Percentiles rank a stretch among this genome's conserved stretches.
Conservation (phyloP, 2,888 invertebrate species). For the Platycnemis pennipes region DNA sequence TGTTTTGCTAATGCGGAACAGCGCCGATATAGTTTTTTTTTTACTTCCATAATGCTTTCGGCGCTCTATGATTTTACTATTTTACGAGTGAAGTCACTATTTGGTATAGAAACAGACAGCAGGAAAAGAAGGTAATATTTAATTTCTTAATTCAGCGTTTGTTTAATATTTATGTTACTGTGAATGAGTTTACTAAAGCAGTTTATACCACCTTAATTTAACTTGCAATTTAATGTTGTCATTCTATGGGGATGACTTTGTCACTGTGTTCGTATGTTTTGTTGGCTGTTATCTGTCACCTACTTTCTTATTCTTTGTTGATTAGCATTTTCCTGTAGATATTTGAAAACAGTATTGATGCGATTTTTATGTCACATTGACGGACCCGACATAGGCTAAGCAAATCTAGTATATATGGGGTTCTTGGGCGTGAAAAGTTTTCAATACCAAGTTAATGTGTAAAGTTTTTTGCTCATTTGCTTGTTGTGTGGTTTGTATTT, state of each 20-base stretch:
- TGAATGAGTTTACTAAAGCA: not conserved
- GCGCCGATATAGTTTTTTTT: not conserved
- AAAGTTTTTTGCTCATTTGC: too few relatives aligned
- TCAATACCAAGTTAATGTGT: too few relatives aligned
- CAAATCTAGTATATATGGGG: too few relatives aligned
- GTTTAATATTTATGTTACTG: not conserved
- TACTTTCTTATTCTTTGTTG: too few relatives aligned
- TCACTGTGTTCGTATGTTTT: not conserved
- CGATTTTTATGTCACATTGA: too few relatives aligned
- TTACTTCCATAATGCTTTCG: not conserved
- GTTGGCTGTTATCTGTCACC: not conserved
- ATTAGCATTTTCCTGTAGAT: too few relatives aligned
- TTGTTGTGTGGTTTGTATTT: too few relatives aligned
- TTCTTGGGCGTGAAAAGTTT: too few relatives aligned
- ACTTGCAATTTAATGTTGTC: not conserved
- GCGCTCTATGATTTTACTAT: not conserved
- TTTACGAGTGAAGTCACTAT: conserved; percentile 18
- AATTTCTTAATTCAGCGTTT: not conserved
- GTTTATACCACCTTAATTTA: too few relatives aligned
- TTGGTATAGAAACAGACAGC: not conserved
- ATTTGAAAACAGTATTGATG: too few relatives aligned
- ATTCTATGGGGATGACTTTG: not conserved
- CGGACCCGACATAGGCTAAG: too few relatives aligned
- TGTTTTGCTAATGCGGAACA: not conserved
- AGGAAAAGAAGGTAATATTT: conserved; percentile 46